phyloP scores from a whole-genome alignment of 1,140 invertebrate genomes.

The Drosophila orena region DNA sequence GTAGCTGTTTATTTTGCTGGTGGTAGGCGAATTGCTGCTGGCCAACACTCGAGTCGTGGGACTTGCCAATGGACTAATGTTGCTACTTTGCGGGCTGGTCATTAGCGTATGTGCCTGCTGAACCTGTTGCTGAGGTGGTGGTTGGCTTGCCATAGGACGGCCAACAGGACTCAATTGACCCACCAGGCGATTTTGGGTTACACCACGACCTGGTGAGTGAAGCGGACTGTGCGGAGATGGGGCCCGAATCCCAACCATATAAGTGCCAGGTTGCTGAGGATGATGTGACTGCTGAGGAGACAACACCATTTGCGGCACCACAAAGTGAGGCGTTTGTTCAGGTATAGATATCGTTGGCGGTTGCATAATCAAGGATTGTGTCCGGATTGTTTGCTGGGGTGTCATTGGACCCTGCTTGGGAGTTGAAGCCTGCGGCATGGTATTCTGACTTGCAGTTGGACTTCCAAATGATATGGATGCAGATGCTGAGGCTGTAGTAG shows the following conservation, averaged over 20 bases:
- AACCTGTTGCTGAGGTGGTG: constrained; percentile 27
- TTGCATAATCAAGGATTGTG: constrained; percentile 84
- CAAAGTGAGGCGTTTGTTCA: constrained; percentile 85
- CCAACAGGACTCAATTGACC: constrained; percentile 63
- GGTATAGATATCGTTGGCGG: constrained; percentile 87
- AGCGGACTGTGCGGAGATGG: constrained; percentile 75
- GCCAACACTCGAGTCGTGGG: constrained; percentile 54
- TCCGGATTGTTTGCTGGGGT: constrained; percentile 36
- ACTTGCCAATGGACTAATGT: constrained; percentile 66
- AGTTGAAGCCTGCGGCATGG: constrained; percentile 64
- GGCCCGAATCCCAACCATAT: constrained; percentile 64
- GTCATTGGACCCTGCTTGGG: constrained; percentile 49
- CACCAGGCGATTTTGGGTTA: constrained; percentile 47
- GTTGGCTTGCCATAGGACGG: constrained; percentile 23
- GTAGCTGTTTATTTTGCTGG: constrained; percentile 54
- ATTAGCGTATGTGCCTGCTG: constrained; percentile 45
- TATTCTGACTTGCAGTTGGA: constrained; percentile 45
- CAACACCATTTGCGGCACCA: constrained; percentile 86
- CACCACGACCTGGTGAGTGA: constrained; percentile 61
- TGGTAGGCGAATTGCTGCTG: constrained; percentile 52
- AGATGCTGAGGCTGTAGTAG: constrained; percentile 10
- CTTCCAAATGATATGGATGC: constrained; percentile 60
- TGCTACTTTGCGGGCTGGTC: constrained; percentile 46
- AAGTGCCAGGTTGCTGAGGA: constrained; percentile 35
- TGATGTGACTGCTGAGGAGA: constrained; percentile 71